Conservation (phyloP, 2,113 vertebrate species). For the Gadus chalcogrammus region DNA sequence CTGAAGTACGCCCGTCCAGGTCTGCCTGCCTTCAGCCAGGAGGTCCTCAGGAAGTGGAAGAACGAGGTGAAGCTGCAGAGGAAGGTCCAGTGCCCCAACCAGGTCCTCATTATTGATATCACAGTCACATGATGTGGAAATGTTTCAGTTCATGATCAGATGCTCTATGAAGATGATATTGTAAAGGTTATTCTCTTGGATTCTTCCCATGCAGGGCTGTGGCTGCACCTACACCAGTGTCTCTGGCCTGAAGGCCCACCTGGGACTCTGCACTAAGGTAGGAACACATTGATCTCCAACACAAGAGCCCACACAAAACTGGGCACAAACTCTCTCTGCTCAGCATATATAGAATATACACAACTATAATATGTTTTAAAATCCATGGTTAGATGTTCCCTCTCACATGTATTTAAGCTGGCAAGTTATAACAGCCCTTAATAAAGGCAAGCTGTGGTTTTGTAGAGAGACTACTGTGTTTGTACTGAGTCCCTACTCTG, state of each 20-base stretch:
- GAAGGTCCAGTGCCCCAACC: conserved; percentile 90
- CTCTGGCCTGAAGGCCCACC: conserved; percentile 91
- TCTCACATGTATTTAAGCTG: too few relatives aligned
- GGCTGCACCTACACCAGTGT: conserved; percentile 87
- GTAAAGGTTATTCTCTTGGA: not conserved
- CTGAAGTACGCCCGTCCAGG: conserved; percentile 92
- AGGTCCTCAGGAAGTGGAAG: conserved; percentile 92
- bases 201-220: conserved; percentile 78
- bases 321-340: too few relatives aligned
- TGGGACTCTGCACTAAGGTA: conserved; percentile 88
- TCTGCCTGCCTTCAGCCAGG: conserved; percentile 89
- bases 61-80: conserved; percentile 89
- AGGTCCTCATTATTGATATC: conserved; percentile 68
- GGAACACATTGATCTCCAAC: conserved; percentile 16
- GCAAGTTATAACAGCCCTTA: too few relatives aligned
- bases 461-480: too few relatives aligned
- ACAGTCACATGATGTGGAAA: too few relatives aligned
- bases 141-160: too few relatives aligned
- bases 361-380: too few relatives aligned
- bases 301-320: too few relatives aligned
- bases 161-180: not conserved
- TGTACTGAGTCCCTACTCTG: too few relatives aligned
- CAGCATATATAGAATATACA: too few relatives aligned
- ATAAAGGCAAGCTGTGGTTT: too few relatives aligned
- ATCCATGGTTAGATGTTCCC: too few relatives aligned